Conservation (phyloP, 2,888 invertebrate species). For the Polydrusus cervinus region DNA sequence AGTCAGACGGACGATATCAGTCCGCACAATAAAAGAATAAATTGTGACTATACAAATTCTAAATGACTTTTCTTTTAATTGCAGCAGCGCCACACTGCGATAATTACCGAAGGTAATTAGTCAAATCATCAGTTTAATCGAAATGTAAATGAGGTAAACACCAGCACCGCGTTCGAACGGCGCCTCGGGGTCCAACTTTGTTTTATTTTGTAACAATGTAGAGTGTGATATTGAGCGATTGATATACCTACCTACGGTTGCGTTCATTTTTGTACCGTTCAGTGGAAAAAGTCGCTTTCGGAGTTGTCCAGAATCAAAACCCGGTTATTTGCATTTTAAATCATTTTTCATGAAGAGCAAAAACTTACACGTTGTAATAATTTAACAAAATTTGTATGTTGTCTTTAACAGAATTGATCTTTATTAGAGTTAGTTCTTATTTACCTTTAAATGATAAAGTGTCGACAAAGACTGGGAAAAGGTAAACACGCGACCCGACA, state of each 20-base stretch:
- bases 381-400: too few relatives aligned
- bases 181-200: slow-evolving; percentile 17
- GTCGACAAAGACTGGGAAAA: too few relatives aligned
- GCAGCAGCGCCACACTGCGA: slow-evolving; percentile 49
- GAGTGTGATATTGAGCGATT: slow-evolving; percentile 8
- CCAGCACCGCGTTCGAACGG: slow-evolving; percentile 19
- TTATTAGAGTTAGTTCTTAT: too few relatives aligned
- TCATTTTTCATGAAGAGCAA: too few relatives aligned
- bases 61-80: slow-evolving; percentile 50
- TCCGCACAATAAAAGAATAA: slow-evolving; percentile 29
- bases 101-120: slow-evolving; percentile 50
- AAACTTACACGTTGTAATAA: too few relatives aligned
- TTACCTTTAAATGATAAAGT: too few relatives aligned
- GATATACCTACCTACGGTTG: neutral
- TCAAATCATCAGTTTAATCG: slow-evolving; percentile 50
- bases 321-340: too few relatives aligned
- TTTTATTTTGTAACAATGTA: slow-evolving; percentile 35
- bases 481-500: too few relatives aligned
- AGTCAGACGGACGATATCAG: slow-evolving; percentile 31
- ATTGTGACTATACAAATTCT: slow-evolving; percentile 44
- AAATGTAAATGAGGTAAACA: slow-evolving; percentile 45
- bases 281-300: too few relatives aligned
- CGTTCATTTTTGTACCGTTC: too few relatives aligned
- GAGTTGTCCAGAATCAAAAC: too few relatives aligned
- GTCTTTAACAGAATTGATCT: too few relatives aligned